These are phyloP conservation scores for Shargacucullia verbasci DNA, from an alignment of 2,888 invertebrate genomes.

Conservation along the genomic window DNA sequence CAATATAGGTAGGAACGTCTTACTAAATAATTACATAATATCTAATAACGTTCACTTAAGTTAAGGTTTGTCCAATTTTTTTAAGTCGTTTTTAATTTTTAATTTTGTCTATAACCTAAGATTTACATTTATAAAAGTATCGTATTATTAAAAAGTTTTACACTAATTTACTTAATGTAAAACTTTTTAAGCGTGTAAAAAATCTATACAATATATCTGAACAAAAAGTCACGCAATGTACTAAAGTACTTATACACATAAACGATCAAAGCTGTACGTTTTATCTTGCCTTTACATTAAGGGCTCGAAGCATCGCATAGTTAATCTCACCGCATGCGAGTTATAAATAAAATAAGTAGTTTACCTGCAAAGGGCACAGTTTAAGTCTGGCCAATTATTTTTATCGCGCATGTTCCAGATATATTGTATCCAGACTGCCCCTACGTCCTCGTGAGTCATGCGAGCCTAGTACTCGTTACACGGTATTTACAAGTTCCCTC, in stretches of 20 bases:
- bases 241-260: slow-evolving; percentile 49
- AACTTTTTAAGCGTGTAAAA: slow-evolving; percentile 10
- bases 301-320: slow-evolving; percentile 42
- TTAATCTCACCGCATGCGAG: slow-evolving; percentile 62
- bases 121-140: no score
- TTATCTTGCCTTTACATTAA: slow-evolving; percentile 60
- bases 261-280: slow-evolving; percentile 56
- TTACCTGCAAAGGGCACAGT: slow-evolving; percentile 67
- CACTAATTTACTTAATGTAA: no score
- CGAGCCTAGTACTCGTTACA: slow-evolving; percentile 79
- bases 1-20: no score
- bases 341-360: slow-evolving; percentile 67
- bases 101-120: no score
- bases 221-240: slow-evolving; percentile 18
- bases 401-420: slow-evolving; percentile 58
- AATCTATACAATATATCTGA: slow-evolving; percentile 21
- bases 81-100: no score
- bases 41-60: no score
- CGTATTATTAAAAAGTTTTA: slow-evolving; percentile 5
- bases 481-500: slow-evolving; percentile 81
- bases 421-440: slow-evolving; percentile 29
- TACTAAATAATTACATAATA: no score
- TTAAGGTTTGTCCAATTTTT: no score
- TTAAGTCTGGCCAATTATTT: slow-evolving; percentile 67
- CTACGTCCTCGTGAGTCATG: slow-evolving; percentile 64